phyloP scores from a whole-genome alignment of 92 coral and sea anemone genomes.

The Epizoanthus scotinus region DNA sequence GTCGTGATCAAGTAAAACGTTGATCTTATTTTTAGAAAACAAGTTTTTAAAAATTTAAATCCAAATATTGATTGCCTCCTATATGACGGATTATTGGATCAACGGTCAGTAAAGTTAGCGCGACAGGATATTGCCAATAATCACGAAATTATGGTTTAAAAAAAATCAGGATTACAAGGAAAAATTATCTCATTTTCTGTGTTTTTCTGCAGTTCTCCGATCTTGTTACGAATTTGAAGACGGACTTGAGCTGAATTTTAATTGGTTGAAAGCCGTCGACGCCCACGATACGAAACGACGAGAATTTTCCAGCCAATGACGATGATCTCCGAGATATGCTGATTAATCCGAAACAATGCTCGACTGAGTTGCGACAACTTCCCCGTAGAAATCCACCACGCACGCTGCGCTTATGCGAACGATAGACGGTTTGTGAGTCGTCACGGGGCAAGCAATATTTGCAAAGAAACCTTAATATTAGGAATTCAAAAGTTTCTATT shows the following conservation, averaged over 20 bases:
- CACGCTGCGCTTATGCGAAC: not conserved
- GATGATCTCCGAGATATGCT: constrained; percentile 26
- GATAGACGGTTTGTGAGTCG: no score
- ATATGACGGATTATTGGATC: not conserved
- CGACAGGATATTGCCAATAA: no score
- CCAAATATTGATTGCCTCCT: not conserved
- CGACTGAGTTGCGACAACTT: constrained; percentile 35
- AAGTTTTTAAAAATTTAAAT: no score
- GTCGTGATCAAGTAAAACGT: no score
- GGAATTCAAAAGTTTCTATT: not conserved
- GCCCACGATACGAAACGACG: not conserved
- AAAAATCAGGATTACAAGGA: no score
- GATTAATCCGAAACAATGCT: not conserved
- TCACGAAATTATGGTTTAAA: no score
- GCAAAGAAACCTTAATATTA: not conserved
- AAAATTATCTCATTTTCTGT: no score
- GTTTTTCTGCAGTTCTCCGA: not conserved
- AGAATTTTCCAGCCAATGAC: constrained; percentile 24
- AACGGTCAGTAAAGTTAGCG: no score
- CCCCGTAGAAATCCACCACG: constrained; percentile 3
- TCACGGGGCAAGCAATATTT: not conserved
- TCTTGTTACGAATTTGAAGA: constrained; percentile 2
- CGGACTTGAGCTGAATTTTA: not conserved
- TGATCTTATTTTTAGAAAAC: no score
- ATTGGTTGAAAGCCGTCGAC: constrained; percentile 23